These are phyloP conservation scores for Macropodus opercularis DNA, from an alignment of 2,797 vertebrate genomes.

Conservation along the genomic window DNA sequence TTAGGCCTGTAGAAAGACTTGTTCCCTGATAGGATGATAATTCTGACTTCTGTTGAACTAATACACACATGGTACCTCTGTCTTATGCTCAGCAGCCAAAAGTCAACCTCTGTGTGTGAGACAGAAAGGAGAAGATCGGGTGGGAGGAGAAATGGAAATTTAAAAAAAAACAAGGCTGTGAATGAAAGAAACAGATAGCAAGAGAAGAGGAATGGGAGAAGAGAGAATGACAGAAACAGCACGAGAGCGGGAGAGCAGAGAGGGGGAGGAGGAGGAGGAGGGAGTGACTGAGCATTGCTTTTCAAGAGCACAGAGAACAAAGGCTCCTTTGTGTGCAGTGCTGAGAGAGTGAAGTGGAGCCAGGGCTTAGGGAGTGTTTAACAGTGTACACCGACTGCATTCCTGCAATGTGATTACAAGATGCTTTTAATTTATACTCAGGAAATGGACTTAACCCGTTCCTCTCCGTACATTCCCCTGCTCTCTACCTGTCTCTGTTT, in stretches of 20 bases:
- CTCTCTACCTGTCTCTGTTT: constrained; percentile 51
- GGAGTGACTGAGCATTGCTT: constrained; percentile 80
- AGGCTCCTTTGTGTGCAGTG: constrained; percentile 83
- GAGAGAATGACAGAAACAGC: constrained; percentile 60
- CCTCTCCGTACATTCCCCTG: constrained; percentile 57
- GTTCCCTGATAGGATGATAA: constrained; percentile 30
- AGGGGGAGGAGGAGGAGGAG: constrained; percentile 49
- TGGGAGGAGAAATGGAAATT: constrained; percentile 17
- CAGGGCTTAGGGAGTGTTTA: constrained; percentile 86
- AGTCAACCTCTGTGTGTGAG: constrained; percentile 25
- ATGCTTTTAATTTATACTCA: constrained; percentile 86
- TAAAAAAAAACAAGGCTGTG: constrained; percentile 48
- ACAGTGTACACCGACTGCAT: constrained; percentile 86
- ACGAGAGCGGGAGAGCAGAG: constrained; percentile 38
- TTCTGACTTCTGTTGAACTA: constrained; percentile 28
- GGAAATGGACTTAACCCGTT: constrained; percentile 85
- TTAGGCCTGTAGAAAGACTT: constrained; percentile 34
- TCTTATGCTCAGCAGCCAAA: constrained; percentile 20
- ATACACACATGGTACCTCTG: constrained; percentile 11
- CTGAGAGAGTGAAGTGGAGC: constrained; percentile 84
- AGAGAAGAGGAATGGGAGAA: constrained; percentile 40
- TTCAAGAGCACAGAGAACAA: constrained; percentile 86
- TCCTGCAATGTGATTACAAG: constrained; percentile 87
- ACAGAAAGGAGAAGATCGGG: constrained; percentile 4
- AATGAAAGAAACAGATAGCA: constrained; percentile 71